Conservation (phyloP, 2,888 invertebrate genomes). For the Drosophila paramelanica region DNA sequence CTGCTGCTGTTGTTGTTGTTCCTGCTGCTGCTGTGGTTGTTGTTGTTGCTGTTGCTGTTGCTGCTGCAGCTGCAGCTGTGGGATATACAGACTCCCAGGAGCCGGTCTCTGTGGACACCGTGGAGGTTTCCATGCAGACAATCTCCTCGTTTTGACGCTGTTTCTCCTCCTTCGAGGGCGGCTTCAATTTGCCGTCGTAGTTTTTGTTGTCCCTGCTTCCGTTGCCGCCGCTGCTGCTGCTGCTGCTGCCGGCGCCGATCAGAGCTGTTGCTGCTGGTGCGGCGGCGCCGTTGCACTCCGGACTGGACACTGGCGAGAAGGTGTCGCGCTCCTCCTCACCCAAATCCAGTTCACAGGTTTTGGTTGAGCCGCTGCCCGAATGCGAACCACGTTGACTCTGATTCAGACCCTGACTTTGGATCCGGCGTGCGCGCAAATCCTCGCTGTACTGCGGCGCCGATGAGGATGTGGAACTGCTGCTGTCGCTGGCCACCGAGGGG, state of each 20-base stretch:
- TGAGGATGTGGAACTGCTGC: slow-evolving; percentile 64
- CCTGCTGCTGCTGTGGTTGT: slow-evolving; percentile 5
- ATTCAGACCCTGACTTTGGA: slow-evolving; percentile 58
- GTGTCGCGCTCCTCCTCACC: slow-evolving; percentile 84
- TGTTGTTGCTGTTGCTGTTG: slow-evolving; percentile 54
- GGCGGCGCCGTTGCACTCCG: slow-evolving; percentile 60
- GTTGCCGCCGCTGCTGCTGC: slow-evolving; percentile 3
- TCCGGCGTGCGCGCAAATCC: slow-evolving; percentile 65
- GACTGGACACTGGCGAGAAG: slow-evolving; percentile 83
- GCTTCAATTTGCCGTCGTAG: slow-evolving; percentile 62
- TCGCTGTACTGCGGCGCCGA: slow-evolving; percentile 82
- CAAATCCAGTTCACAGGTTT: slow-evolving; percentile 83
- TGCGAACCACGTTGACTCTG: slow-evolving; percentile 55
- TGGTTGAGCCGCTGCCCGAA: slow-evolving; percentile 77
- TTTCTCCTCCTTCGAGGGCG: slow-evolving; percentile 87
- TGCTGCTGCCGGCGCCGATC: slow-evolving; percentile 6
- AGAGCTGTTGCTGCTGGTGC: slow-evolving; percentile 14
- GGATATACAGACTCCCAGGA: slow-evolving; percentile 89
- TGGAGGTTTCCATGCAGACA: slow-evolving; percentile 87
- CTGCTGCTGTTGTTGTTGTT: background rate
- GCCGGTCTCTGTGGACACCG: slow-evolving; percentile 88
- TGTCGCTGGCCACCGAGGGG: slow-evolving; percentile 54
- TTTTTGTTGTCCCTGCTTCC: slow-evolving; percentile 74
- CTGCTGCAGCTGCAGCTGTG: slow-evolving; percentile 11
- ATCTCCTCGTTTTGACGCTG: slow-evolving; percentile 88